Evolutionary conservation across 2,113 vertebrate species (phyloP).

Genomic region (Buteo buteo): DNA sequence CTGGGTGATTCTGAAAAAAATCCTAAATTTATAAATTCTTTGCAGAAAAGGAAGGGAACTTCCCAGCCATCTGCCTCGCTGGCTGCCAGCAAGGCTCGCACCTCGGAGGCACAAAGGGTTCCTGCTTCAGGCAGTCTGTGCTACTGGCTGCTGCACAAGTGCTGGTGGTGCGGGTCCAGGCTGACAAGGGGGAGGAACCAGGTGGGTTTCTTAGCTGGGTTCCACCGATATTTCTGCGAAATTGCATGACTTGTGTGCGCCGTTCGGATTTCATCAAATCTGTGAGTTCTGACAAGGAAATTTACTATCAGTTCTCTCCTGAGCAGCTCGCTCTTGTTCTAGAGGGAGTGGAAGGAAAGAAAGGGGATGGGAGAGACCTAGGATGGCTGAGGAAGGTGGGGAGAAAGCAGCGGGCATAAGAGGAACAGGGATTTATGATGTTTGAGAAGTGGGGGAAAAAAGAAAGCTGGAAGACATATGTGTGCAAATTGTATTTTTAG

Average conservation of each 20-base stretch:
- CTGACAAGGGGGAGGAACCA: background rate
- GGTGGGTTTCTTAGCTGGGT: background rate
- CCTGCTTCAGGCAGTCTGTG: background rate
- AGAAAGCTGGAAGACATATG: background rate
- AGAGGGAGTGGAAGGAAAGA: background rate
- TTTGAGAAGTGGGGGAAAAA: background rate
- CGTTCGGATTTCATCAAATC: background rate
- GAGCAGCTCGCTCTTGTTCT: background rate
- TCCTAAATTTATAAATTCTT: background rate
- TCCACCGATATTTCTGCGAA: background rate
- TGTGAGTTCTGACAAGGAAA: background rate
- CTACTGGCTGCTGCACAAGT: background rate
- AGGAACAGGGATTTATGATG: background rate
- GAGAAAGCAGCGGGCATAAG: background rate
- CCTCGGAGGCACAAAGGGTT: background rate
- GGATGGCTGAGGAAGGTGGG: background rate
- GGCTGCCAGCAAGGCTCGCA: background rate
- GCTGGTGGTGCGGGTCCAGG: background rate
- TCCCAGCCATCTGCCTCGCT: background rate
- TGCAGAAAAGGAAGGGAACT: background rate
- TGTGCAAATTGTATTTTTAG: background rate
- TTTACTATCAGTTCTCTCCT: background rate
- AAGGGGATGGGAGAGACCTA: background rate
- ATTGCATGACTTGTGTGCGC: rapidly evolving
- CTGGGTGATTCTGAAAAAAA: background rate